phyloP scores from a whole-genome alignment of 2,113 vertebrate genomes.

The Microtus richardsoni region DNA sequence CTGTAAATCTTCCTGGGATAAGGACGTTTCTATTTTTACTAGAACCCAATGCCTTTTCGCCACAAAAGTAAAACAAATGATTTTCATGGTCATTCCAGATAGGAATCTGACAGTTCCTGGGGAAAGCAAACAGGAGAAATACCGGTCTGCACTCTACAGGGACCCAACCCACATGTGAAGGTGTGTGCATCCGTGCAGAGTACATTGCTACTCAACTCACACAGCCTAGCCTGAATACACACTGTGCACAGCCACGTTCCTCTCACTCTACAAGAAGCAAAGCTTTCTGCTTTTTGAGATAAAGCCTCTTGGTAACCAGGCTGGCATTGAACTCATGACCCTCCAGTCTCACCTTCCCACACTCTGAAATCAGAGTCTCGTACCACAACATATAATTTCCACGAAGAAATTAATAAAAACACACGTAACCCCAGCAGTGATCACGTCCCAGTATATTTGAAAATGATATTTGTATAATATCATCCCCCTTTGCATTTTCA shows the following conservation, averaged over 20 bases:
- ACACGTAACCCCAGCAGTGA: neutral
- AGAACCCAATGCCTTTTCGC: slow-evolving; percentile 6
- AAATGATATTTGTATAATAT: neutral
- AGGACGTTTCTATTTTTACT: neutral
- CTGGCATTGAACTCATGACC: neutral
- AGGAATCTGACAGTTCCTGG: neutral
- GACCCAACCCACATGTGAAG: neutral
- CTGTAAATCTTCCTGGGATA: neutral
- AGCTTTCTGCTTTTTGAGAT: neutral
- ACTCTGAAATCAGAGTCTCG: neutral
- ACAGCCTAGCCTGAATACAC: neutral
- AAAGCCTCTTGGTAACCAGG: neutral
- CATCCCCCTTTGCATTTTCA: neutral
- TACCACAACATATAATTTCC: neutral
- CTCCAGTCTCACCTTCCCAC: neutral
- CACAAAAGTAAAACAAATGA: neutral
- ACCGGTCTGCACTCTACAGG: neutral
- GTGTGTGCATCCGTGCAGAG: neutral
- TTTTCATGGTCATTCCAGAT: neutral
- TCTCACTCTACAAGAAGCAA: slow-evolving; percentile 33
- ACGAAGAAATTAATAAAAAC: neutral
- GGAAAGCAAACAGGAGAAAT: neutral
- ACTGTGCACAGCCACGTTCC: neutral
- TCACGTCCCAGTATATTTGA: neutral
- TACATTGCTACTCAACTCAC: neutral